phyloP scores from a whole-genome alignment of 2,888 invertebrate genomes.

The Bimastos eiseni region DNA sequence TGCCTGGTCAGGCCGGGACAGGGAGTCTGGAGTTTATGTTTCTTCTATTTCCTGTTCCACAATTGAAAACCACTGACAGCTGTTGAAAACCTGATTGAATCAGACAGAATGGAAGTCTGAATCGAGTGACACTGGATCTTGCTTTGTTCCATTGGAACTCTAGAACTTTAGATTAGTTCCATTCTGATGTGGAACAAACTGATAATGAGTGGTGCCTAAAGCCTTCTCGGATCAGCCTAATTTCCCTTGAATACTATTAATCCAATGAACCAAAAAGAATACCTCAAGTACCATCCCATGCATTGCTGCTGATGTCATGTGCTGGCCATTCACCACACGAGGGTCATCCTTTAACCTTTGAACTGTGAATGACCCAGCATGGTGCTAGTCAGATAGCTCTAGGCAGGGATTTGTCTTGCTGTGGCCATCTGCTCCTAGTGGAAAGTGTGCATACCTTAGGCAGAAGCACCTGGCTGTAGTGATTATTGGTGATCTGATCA shows the following conservation, averaged over 20 bases:
- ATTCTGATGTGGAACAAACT: neutral
- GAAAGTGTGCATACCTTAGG: neutral
- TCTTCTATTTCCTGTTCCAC: constrained; percentile 13
- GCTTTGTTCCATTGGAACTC: neutral
- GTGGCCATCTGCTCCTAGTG: neutral
- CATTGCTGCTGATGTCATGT: neutral
- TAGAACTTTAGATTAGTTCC: neutral
- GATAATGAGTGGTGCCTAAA: neutral
- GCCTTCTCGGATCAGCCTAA: neutral
- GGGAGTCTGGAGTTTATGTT: neutral
- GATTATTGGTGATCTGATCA: neutral
- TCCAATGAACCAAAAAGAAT: neutral
- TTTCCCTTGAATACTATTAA: neutral
- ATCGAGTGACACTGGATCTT: neutral
- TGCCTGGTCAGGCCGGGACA: neutral
- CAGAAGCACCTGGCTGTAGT: neutral
- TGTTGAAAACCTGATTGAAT: neutral
- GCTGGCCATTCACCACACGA: neutral
- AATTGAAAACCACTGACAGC: constrained; percentile 5
- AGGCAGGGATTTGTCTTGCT: constrained; percentile 6
- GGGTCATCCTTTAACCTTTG: neutral
- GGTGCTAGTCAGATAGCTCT: neutral
- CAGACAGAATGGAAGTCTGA: constrained; percentile 13
- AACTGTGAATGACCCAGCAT: neutral
- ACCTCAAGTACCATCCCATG: neutral